Evolutionary conservation across 1,140 invertebrate genomes (phyloP).

Genomic region (Formica exsecta): DNA sequence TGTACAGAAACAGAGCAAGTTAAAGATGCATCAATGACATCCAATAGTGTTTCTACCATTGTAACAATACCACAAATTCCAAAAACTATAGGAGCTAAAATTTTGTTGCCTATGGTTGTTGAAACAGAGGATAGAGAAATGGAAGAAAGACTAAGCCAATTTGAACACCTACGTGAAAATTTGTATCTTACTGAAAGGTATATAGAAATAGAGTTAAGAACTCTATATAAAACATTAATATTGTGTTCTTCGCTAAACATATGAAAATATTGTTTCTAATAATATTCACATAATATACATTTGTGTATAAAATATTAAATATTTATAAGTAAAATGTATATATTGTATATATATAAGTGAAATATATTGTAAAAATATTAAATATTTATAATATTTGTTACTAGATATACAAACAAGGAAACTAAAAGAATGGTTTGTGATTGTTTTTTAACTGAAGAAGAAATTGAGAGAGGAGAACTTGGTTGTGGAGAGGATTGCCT

Average conservation of each 20-base stretch:
- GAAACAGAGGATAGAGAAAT: conserved; percentile 87
- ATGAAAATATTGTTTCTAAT: conserved; percentile 21
- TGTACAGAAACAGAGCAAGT: conserved; percentile 54
- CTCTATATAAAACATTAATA: neutral
- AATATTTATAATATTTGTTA: conserved; percentile 67
- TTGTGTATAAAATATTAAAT: conserved; percentile 16
- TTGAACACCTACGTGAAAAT: conserved; percentile 94
- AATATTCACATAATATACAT: neutral
- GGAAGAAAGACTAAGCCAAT: conserved; percentile 91
- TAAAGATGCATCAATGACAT: conserved; percentile 28
- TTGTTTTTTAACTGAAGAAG: conserved; percentile 96
- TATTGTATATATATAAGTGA: too few relatives aligned
- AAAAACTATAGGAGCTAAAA: conserved; percentile 78
- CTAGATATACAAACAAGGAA: conserved; percentile 93
- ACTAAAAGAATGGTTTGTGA: conserved; percentile 98
- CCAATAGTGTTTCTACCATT: conserved; percentile 53
- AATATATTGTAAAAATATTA: conserved; percentile 7
- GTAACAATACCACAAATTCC: conserved; percentile 47
- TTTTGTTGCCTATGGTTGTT: conserved; percentile 79
- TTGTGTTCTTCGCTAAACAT: conserved; percentile 26
- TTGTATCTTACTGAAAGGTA: conserved; percentile 92
- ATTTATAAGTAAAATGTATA: too few relatives aligned
- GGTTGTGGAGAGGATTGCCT: conserved; percentile 98
- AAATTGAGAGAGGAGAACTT: conserved; percentile 92
- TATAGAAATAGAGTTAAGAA: conserved; percentile 42